A percentile compares a stretch with the other conserved stretches of the same genome.
Evolutionary conservation across 2,888 invertebrate genomes (phyloP).

Genomic region (Metallyticus violacea): DNA sequence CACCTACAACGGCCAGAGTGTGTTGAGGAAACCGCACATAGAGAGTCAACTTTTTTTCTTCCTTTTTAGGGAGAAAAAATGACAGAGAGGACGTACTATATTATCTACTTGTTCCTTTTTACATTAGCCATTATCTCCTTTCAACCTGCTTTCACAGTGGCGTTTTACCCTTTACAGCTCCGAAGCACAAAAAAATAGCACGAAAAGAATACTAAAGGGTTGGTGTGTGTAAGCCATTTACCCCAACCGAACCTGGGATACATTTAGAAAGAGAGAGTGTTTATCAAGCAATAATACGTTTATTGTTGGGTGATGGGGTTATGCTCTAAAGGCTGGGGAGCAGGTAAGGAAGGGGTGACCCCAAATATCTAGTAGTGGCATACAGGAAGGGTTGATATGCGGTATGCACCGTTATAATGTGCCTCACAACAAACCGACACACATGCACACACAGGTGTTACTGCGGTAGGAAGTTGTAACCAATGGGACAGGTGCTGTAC

Average conservation of each 20-base stretch:
- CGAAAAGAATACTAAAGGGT: not conserved
- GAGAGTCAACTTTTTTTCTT: not conserved
- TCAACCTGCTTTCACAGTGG: too few relatives aligned
- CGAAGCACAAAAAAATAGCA: not conserved
- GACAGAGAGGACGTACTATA: not conserved
- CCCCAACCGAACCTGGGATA: not conserved
- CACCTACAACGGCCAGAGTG: not conserved
- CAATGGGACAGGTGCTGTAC: not conserved
- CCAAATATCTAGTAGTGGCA: too few relatives aligned
- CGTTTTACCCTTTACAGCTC: not conserved
- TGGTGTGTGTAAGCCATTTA: not conserved
- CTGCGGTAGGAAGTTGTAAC: not conserved
- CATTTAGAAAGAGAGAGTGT: not conserved
- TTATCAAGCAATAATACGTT: constrained; percentile 15
- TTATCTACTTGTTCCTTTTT: not conserved
- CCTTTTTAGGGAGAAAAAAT: not conserved
- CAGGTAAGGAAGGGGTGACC: not conserved
- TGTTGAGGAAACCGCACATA: not conserved
- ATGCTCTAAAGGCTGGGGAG: not conserved
- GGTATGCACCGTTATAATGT: not conserved
- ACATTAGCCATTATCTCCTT: too few relatives aligned
- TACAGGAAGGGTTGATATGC: not conserved
- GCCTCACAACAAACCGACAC: too few relatives aligned
- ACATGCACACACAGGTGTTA: not conserved
- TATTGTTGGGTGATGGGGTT: constrained; percentile 10